Base-by-base conservation (phyloP, 2,113 vertebrate species). In the Takifugu bimaculatus region DNA sequence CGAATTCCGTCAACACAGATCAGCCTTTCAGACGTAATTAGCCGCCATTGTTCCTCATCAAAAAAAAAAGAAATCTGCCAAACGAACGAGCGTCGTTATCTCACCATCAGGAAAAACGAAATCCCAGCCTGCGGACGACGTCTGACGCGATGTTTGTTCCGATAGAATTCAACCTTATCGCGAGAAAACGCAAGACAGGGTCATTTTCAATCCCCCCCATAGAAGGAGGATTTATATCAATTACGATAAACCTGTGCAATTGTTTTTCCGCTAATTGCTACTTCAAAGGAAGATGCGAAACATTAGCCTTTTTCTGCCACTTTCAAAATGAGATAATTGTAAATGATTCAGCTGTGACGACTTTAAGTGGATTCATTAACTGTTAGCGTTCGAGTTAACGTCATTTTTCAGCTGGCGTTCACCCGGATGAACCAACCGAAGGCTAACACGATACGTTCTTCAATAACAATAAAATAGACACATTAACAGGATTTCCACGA, bases 21-120 rank as follows among this genome's bases (percentile, higher is more conserved):
- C 80, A 78, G 84, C 88, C 81, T 88, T 82, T 82, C 82, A 81
- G 86, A 73, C 85, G 80, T 90, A 90, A 89, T 90, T 89, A 90
- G 79, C 80, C 74, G 80, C 70, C 78, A 86, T 86, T 88, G 84
- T 88, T 85, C 72, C 82, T 87, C 84, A 90, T 90, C 87, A 87
- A 20, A 20, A 20, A 20, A n/a, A 20, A 20, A 20, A 70, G n/a
- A 87, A 85, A 83, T 88, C 82, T 86, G 74, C 57, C 69, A 75
- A 70, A 80, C 66, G 72, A 73, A 72, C 62, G 58, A 84, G 82
- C 86, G 83, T 86, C 82, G 82, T 85, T 86, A 88, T 81, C 87
- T 85, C 63, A 12, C 70, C 73, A 87, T 90, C 84, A 77, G 77
- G 65, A 43, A 12, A 51, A 62, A 75, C 77, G 74, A 72, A 75